Evolutionary conservation across 1,140 invertebrate species (phyloP), one percentile per base, ranked within the genome.

Genomic region (Hyphantria cunea): DNA sequence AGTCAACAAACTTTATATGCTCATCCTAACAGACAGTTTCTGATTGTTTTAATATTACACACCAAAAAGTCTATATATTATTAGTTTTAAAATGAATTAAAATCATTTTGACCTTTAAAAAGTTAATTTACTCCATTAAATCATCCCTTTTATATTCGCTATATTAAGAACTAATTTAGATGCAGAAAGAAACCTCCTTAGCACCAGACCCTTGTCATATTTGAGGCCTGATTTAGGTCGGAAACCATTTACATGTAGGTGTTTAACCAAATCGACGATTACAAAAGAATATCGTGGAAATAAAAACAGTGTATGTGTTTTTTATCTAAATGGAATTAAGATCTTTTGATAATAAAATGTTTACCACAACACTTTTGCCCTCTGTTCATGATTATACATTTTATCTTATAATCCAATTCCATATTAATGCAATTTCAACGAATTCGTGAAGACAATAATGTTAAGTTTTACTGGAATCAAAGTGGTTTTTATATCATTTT

Each of bases 281-380:
- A 25, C 32, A 37, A 48, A 58, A 58, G 53, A 31, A 55, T 55
- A 55, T 55, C 53, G 45, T 45, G 44, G 42, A 56, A 56, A 56
- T 56, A 56, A 56, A 56, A 34, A 56, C 25, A 45, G 45, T 56
- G 45, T 56, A 56, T 56, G 41, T 47, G 32, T 0, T 34, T 56
- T 25, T 25, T 3, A 66, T 61, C 50, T 37, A 48, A 66, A 37
- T 61, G 56, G 60, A 66, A 66, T 66, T 61, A 61, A 66, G 64
- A 50, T 55, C 50, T 60, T 66, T 60, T 61, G 31, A 31, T 49
- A 37, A 61, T 55, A 61, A 42, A 58, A 41, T 45, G 14, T 34
- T 13, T 52, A 50, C 17, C 51, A 66, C 64, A 66, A 39, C n/a
- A n/a, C n/a, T n/a, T 55, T 60, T 54, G 53, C 42, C 31, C 32